phyloP scores from a whole-genome alignment of 2,113 vertebrate genomes.

The Osmerus eperlanus region DNA sequence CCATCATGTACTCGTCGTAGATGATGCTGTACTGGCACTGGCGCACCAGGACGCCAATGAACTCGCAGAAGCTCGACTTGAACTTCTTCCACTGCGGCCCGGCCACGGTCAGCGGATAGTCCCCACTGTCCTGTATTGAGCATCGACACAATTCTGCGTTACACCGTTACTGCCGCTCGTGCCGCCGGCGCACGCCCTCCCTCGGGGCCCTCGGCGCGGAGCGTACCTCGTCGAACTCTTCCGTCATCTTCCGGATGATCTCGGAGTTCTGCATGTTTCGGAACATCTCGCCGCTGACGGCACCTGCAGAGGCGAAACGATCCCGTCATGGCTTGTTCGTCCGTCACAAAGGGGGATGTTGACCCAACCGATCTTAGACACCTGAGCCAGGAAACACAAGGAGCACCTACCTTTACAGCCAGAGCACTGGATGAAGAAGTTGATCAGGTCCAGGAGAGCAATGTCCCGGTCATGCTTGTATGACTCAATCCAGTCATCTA shows the following conservation, averaged over 20 bases:
- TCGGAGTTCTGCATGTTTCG: conserved; percentile 99
- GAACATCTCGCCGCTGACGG: conserved; percentile 98
- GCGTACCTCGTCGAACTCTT: conserved; percentile 97
- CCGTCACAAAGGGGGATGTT: not conserved
- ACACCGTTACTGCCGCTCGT: conserved; percentile 8
- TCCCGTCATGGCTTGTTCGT: not conserved
- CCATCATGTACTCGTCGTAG: conserved; percentile 99
- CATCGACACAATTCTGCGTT: not conserved
- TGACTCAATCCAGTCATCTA: conserved; percentile 99
- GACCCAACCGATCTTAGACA: too few species aligned
- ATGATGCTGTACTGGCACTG: conserved; percentile 99
- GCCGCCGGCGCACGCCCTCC: not conserved
- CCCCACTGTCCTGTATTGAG: conserved; percentile 86
- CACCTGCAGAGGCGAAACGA: conserved; percentile 71
- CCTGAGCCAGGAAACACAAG: not conserved
- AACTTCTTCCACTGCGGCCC: conserved; percentile 99
- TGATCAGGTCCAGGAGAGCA: conserved; percentile 97
- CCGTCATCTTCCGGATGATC: conserved; percentile 99
- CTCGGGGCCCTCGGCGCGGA: conserved; percentile 32
- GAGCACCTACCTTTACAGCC: conserved; percentile 92
- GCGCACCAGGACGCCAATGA: conserved; percentile 93
- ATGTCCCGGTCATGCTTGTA: conserved; percentile 96
- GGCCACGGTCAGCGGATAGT: conserved; percentile 96
- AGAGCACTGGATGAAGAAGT: conserved; percentile 99
- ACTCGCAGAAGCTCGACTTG: conserved; percentile 98